Percentiles rank a stretch among this genome's conserved stretches.
Evolutionary conservation across 2,113 vertebrate species (phyloP).

Genomic region (Engystomops pustulosus): DNA sequence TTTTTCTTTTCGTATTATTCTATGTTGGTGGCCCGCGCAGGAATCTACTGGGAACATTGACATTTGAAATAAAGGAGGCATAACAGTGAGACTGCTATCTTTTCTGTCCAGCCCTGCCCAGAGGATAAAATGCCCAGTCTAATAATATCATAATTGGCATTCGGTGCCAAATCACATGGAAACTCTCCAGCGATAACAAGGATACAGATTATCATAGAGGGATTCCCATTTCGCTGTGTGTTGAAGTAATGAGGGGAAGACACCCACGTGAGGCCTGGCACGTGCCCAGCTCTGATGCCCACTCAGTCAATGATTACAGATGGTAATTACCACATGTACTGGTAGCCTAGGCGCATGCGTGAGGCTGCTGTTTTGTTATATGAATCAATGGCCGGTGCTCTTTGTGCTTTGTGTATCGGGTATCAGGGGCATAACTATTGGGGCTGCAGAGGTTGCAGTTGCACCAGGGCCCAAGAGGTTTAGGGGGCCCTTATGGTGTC

Average conservation of each 20-base stretch:
- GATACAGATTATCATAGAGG: not conserved
- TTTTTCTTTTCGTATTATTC: not conserved
- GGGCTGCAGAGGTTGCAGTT: too few relatives aligned
- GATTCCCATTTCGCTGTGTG: not conserved
- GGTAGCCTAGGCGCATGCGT: fast-evolving
- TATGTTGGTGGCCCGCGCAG: not conserved
- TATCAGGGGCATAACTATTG: too few relatives aligned
- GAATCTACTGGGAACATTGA: conserved; percentile 27
- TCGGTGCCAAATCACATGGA: conserved; percentile 25
- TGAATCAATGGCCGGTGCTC: not conserved
- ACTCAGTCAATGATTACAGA: not conserved
- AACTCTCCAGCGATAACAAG: not conserved
- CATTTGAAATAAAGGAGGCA: conserved; percentile 55
- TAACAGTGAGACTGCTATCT: not conserved
- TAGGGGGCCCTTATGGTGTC: too few relatives aligned
- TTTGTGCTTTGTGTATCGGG: too few relatives aligned
- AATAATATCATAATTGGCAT: conserved; percentile 49
- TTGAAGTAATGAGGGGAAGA: too few relatives aligned
- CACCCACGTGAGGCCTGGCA: not conserved
- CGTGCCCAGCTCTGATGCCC: not conserved
- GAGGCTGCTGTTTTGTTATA: not conserved
- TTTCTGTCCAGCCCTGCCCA: conserved; percentile 32
- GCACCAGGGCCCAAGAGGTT: too few relatives aligned
- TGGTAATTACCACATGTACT: not conserved
- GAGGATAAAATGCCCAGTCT: conserved; percentile 8